These are phyloP conservation scores for Mesembrinibis cayennensis DNA, from an alignment of 2,113 vertebrate species.

Conservation along the genomic window DNA sequence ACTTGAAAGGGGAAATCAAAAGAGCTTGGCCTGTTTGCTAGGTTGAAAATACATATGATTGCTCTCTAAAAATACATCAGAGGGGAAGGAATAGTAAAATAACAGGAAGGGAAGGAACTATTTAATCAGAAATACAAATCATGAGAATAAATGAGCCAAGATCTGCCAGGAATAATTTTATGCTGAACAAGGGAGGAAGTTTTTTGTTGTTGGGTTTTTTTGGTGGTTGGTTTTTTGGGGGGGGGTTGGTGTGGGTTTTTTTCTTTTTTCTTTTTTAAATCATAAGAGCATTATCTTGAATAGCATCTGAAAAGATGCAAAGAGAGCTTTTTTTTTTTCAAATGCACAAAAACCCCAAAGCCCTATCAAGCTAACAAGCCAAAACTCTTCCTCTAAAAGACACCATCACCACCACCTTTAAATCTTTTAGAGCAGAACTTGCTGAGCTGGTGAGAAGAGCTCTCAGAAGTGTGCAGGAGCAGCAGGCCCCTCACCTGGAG, in stretches of 20 bases:
- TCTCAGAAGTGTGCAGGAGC: background rate
- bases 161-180: slow-evolving; percentile 27
- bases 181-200: background rate
- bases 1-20: background rate
- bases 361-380: background rate
- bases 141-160: slow-evolving; percentile 25
- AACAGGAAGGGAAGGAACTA: slow-evolving; percentile 39
- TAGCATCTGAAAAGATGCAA: background rate
- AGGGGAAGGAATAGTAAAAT: slow-evolving; percentile 33
- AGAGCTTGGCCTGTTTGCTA: background rate
- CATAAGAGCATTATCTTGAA: background rate
- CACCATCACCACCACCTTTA: background rate
- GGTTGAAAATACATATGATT: background rate
- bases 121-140: slow-evolving; percentile 44
- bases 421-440: background rate
- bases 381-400: background rate
- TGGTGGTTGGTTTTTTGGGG: background rate
- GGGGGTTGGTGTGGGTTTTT: background rate
- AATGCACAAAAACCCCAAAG: background rate
- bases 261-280: background rate
- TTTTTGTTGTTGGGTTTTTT: background rate
- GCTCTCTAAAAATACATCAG: slow-evolving; percentile 52
- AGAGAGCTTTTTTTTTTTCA: background rate
- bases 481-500: background rate
- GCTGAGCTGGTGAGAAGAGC: background rate